phyloP scores from a whole-genome alignment of 2,113 vertebrate genomes.

The Corythornis vintsioides region DNA sequence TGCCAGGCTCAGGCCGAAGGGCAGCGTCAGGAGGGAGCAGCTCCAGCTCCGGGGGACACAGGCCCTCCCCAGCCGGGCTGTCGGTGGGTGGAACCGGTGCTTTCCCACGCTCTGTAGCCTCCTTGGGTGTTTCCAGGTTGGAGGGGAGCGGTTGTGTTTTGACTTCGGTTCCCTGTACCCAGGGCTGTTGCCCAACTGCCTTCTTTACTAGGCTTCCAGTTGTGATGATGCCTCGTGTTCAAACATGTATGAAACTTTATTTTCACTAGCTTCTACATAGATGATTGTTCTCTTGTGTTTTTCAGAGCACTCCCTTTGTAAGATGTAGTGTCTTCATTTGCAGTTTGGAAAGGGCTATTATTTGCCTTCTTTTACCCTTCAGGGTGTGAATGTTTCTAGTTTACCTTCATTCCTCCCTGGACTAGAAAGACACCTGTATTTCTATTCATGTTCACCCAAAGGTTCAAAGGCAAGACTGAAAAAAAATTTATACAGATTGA shows the following conservation, averaged over 20 bases:
- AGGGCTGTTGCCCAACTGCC: background rate
- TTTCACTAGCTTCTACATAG: background rate
- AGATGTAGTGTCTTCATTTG: background rate
- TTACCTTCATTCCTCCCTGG: slow-evolving; percentile 4
- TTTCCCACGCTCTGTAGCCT: background rate
- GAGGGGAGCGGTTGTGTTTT: background rate
- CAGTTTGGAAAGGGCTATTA: background rate
- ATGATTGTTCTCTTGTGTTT: background rate
- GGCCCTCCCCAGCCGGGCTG: background rate
- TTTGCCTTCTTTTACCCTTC: background rate
- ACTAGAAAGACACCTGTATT: background rate
- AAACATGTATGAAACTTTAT: background rate
- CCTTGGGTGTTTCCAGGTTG: background rate
- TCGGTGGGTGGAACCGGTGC: background rate
- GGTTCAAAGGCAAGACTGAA: background rate
- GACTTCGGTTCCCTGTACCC: background rate
- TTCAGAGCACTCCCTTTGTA: background rate
- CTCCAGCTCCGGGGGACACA: background rate
- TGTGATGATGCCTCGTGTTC: background rate
- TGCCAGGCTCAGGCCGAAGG: rapidly evolving
- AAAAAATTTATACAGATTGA: background rate
- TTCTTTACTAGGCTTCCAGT: background rate
- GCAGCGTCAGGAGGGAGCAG: background rate
- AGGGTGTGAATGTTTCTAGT: background rate
- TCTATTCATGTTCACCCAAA: background rate